Percentiles rank a stretch among this genome's conserved stretches.
Conservation (phyloP, 1,140 invertebrate species). For the Lepidurus couesii region DNA sequence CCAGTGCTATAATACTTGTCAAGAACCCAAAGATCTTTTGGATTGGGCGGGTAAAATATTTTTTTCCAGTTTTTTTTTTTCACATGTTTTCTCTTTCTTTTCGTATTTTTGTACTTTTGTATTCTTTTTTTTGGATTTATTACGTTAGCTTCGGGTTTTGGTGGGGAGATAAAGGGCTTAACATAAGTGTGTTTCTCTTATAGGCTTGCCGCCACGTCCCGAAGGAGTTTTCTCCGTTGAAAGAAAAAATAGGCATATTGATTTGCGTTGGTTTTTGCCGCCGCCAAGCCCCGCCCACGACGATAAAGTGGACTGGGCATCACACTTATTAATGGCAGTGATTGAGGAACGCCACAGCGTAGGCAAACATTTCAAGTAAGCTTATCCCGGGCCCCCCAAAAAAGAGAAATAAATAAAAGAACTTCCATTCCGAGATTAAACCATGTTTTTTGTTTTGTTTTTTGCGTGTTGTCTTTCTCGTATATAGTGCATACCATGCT, state of each 20-base stretch:
- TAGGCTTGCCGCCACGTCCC: background rate
- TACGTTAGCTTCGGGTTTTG: background rate
- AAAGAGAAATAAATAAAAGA: too few relatives aligned
- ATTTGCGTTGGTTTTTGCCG: constrained; percentile 14
- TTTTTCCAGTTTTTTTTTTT: background rate
- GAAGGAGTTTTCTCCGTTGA: background rate
- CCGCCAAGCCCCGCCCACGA: background rate
- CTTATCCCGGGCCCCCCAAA: too few relatives aligned
- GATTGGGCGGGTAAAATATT: constrained; percentile 10
- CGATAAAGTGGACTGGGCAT: background rate
- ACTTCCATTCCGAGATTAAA: too few relatives aligned
- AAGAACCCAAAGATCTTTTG: constrained; percentile 1
- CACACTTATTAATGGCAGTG: constrained; percentile 13
- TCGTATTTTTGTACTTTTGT: background rate
- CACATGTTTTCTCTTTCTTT: background rate
- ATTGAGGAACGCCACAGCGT: constrained; percentile 6
- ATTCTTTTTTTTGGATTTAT: background rate
- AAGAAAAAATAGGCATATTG: background rate
- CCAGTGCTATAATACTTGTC: constrained; percentile 17
- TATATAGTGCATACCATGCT: constrained; percentile 8
- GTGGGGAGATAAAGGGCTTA: background rate
- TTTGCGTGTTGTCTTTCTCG: background rate
- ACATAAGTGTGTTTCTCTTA: background rate
- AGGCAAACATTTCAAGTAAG: constrained; percentile 12
- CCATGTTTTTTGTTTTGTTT: background rate